Conservation (phyloP, 2,797 vertebrate species). For the Scolopax bukidnonensis region DNA sequence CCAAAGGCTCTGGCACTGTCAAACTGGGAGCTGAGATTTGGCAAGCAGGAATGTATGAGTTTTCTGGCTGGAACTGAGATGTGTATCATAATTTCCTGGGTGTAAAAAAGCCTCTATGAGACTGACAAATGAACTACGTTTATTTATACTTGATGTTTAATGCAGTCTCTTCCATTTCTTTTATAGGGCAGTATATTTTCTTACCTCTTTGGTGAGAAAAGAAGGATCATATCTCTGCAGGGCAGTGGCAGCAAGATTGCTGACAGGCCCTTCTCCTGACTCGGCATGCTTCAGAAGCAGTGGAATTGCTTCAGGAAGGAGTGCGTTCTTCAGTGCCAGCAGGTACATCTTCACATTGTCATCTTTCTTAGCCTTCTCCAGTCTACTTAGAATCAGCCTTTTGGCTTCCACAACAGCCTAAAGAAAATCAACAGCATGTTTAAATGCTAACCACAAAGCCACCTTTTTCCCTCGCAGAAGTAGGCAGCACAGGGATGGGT, state of each 20-base stretch:
- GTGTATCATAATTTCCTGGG: background rate
- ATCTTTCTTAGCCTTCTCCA: conserved; percentile 82
- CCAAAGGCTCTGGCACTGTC: background rate
- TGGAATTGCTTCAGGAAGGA: conserved; percentile 90
- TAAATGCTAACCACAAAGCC: background rate
- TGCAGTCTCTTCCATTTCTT: background rate
- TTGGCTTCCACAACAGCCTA: conserved; percentile 90
- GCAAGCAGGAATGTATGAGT: background rate
- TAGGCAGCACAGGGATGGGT: background rate
- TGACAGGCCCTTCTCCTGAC: conserved; percentile 84
- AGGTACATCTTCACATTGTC: conserved; percentile 90
- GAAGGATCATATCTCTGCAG: conserved; percentile 88
- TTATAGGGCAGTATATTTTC: background rate
- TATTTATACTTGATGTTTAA: background rate
- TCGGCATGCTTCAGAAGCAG: conserved; percentile 88
- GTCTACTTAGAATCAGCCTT: conserved; percentile 88
- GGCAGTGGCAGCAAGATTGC: conserved; percentile 85
- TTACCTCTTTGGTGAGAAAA: conserved; percentile 89
- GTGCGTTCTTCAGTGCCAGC: conserved; percentile 92
- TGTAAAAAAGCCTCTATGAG: background rate
- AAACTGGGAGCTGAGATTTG: background rate
- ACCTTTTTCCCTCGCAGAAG: background rate
- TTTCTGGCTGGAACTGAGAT: background rate
- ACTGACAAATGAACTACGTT: background rate
- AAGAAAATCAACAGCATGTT: background rate